A percentile compares a stretch with the other conserved stretches of the same genome.
Evolutionary conservation across 1,140 invertebrate genomes (phyloP).

Genomic region (Hyles vespertilio): DNA sequence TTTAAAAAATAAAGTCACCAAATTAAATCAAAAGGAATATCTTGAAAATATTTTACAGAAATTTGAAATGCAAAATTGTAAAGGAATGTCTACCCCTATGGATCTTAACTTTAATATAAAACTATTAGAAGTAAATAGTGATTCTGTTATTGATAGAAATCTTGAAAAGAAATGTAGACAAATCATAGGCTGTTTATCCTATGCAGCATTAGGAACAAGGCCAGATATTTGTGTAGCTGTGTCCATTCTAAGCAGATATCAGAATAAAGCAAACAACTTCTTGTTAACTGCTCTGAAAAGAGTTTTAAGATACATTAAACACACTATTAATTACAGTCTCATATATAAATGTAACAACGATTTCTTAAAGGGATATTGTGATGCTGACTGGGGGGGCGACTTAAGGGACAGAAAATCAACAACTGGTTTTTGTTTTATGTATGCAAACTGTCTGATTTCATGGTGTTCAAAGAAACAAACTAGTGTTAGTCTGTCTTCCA

Average conservation of each 20-base stretch:
- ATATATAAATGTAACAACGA: conserved; percentile 25
- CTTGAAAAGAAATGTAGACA: too few species aligned
- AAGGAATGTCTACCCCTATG: too few species aligned
- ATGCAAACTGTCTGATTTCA: conserved; percentile 32
- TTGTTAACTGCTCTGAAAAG: conserved; percentile 27
- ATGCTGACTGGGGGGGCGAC: conserved; percentile 46
- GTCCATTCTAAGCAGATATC: conserved; percentile 31
- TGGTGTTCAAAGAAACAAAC: conserved; percentile 61
- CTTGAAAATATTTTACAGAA: too few species aligned
- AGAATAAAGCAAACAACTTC: conserved; percentile 23
- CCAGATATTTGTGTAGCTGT: too few species aligned
- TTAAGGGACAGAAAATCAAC: conserved; percentile 33
- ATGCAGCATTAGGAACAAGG: too few species aligned
- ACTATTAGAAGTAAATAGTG: too few species aligned
- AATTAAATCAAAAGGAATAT: too few species aligned
- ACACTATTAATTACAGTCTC: conserved; percentile 29
- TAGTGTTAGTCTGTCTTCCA: conserved; percentile 50
- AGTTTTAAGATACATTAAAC: conserved; percentile 34
- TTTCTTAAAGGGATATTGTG: conserved; percentile 33
- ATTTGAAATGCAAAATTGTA: too few species aligned
- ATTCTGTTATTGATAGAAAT: too few species aligned
- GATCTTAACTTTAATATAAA: too few species aligned
- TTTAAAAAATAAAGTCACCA: too few species aligned
- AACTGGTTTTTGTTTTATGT: conserved; percentile 43
- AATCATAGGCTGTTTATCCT: too few species aligned